A percentile compares a stretch with the other conserved stretches of the same genome.
Conservation (phyloP, 2,888 invertebrate species). For the Nomada ruficornis region DNA sequence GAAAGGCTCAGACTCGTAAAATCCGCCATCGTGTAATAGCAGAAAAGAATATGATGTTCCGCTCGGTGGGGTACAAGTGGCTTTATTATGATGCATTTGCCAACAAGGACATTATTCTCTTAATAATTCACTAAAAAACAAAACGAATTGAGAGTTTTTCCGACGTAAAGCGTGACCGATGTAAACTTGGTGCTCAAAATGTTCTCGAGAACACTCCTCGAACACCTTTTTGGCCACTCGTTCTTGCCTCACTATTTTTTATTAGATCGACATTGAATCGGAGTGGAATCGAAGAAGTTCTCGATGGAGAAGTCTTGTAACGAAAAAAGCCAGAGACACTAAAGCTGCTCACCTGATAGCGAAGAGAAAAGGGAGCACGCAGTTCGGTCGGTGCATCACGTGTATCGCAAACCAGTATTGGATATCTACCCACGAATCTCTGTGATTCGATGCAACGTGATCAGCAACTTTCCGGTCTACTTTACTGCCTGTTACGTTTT, state of each 20-base stretch:
- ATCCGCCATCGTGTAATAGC: neutral
- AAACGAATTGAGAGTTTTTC: too few species aligned
- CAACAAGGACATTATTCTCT: constrained; percentile 4
- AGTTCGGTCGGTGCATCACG: constrained; percentile 9
- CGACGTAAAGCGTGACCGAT: neutral
- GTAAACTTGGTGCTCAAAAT: neutral
- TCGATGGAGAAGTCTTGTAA: neutral
- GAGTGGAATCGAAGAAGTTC: neutral
- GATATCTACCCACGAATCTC: neutral
- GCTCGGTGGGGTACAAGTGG: neutral
- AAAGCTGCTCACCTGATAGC: constrained; percentile 30
- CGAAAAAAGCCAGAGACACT: constrained; percentile 9
- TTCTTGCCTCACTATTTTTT: constrained; percentile 1
- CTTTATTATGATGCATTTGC: neutral
- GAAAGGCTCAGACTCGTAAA: constrained; percentile 11
- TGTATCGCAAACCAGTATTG: neutral
- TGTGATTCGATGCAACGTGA: neutral
- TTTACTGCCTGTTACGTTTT: constrained; percentile 15
- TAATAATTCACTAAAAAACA: neutral
- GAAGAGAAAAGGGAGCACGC: neutral
- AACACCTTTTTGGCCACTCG: too few species aligned
- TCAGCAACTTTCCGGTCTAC: neutral
- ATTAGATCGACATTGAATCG: constrained; percentile 11
- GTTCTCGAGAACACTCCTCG: too few species aligned
- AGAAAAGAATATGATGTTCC: constrained; percentile 9